Base-by-base conservation (phyloP, 1,140 invertebrate species). In the Zaprionus camerounensis region DNA sequence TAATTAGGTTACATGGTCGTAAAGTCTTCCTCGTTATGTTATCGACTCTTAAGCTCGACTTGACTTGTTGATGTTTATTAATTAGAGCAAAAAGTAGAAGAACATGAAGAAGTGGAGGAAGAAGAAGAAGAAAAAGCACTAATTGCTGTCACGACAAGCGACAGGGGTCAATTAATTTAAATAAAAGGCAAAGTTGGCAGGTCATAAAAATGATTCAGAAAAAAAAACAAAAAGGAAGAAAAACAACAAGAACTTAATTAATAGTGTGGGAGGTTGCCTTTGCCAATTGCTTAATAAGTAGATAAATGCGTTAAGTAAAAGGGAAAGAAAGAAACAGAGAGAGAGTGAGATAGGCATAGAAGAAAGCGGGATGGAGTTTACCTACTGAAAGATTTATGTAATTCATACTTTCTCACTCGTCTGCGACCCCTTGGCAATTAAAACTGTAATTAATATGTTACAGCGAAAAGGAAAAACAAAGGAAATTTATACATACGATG, bases 101-200 rank as follows among this genome's bases (percentile, higher is more conserved):
- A 13, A n/a, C 31, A 3, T 34, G 17, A 17, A 71, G 66, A 55
- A 65, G 53, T 68, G 70, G 67, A 63, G 3, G 3, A 7, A 2
- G 20, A 22, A 22, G 46, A 51, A 22, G 9, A 3, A 22, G 17
- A 11, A 67, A 69, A 53, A 64, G 46, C 76, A 76, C 81, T 90
- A 90, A 90, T 90, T 90, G 85, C 85, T 88, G 80, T 85, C 78
- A 84, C 72, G 84, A 81, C 73, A 79, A 74, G 70, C 83, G 81
- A 78, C 61, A 46, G 76, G 68, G 85, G 85, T 90, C 86, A 90
- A 90, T 90, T 90, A 90, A 90, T 90, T 90, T 90, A 90, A 90
- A 90, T 90, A 90, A 82, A 90, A 88, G 81, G 49, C 81, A 83
- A 83, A 83, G 69, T 80, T 81, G 81, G 73, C 58, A 64, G 80